phyloP scores from a whole-genome alignment of 2,888 invertebrate genomes.

The Ethmia dodecea region DNA sequence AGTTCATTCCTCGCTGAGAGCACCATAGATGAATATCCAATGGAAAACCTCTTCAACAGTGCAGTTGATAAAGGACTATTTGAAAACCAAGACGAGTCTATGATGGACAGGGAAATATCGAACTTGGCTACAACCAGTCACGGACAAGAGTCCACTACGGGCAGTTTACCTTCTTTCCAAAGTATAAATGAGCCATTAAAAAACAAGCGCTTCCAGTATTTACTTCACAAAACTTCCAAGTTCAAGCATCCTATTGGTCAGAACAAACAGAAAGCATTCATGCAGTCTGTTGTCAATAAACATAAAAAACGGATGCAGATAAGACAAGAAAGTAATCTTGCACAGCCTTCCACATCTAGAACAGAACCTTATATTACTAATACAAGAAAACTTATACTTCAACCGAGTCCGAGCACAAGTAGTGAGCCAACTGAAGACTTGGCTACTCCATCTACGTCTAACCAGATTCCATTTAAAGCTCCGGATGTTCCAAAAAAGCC shows the following conservation, averaged over 20 bases:
- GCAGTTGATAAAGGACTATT: conserved; percentile 69
- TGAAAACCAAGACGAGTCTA: conserved; percentile 65
- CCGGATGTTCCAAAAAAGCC: conserved; percentile 58
- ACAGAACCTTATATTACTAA: conserved; percentile 57
- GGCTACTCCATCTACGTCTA: conserved; percentile 57
- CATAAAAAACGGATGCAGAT: conserved; percentile 68
- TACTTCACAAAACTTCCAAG: conserved; percentile 71
- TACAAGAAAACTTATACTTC: conserved; percentile 52
- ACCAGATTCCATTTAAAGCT: conserved; percentile 50
- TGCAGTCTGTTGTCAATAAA: conserved; percentile 72
- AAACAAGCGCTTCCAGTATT: conserved; percentile 70
- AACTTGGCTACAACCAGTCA: conserved; percentile 69
- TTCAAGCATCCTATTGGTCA: conserved; percentile 70
- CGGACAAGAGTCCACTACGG: conserved; percentile 55
- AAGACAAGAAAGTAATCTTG: conserved; percentile 43
- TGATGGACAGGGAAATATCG: conserved; percentile 71
- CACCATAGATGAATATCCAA: conserved; percentile 70
- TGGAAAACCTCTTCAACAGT: conserved; percentile 71
- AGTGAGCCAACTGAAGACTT: conserved; percentile 48
- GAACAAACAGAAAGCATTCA: conserved; percentile 70
- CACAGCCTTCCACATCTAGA: conserved; percentile 64
- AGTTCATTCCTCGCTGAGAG: conserved; percentile 69
- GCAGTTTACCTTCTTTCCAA: conserved; percentile 63
- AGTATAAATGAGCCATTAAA: conserved; percentile 67
- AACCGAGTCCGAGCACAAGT: conserved; percentile 35